Base-by-base conservation (phyloP, 2,113 vertebrate genomes). In the Dipodomys spectabilis region DNA sequence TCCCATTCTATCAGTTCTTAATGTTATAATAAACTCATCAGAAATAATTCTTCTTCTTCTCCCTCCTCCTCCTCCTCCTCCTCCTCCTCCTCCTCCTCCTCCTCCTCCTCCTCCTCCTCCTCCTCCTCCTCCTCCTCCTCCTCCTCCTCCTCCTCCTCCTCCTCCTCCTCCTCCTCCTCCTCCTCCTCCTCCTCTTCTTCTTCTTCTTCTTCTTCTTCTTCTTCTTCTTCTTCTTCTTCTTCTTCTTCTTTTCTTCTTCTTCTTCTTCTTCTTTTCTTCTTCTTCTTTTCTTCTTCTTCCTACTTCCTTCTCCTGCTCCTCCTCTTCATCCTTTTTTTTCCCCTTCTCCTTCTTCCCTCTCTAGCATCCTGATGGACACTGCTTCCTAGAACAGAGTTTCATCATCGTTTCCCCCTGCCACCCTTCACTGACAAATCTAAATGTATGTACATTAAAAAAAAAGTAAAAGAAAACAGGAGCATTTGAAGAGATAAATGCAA, bases 401-500 rank as follows among this genome's bases (percentile, higher is more conserved):
- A 91, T 95, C 94, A 86, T 96, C 90, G 93, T 95, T 95, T 60
- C 95, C 93, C 67, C 69, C 60, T 39, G 39, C 39, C 39, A 84
- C 88, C 88, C 80, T 25, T 96, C 92, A 86, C 91, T 88, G 96
- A 91, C 97, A 98, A 96, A 95, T 97, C 97, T 92, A 97, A 97
- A 97, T 96, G 85, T 95, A 98, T 96, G 91, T 95, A 88, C 94
- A 12, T 97, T 92, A 89, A 78, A 86, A 39, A 39, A 39, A 88
- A 89, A 60, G 13, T 57, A 62, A 89, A 91, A 89, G 86, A 88
- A 95, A 2, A 3, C 88, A 90, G 96, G 78, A 96, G 81, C 92
- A 69, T 97, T 96, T 97, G 97, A 98, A 98, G 93, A 96, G 96
- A 96, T 92, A 97, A 97, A 95, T 94, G 97, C 96, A 98, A 97